Evolutionary conservation across 2,797 vertebrate species (phyloP).

Genomic region (Avahi laniger): DNA sequence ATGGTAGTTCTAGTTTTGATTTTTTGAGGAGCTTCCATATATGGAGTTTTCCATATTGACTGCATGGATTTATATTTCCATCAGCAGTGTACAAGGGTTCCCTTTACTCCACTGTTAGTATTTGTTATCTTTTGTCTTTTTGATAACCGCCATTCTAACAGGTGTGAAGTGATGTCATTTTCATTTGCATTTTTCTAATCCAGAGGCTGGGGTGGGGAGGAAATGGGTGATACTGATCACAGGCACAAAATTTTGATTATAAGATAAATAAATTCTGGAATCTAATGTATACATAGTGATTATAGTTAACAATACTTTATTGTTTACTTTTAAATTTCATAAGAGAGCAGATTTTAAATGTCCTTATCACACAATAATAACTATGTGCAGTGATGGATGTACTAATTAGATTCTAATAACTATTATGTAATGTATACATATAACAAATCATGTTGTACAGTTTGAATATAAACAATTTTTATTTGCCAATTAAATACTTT

Average conservation of each 20-base stretch:
- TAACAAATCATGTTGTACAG: background rate
- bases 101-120: background rate
- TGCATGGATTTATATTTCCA: background rate
- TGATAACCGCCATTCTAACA: background rate
- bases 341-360: background rate
- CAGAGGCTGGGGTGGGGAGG: rapidly evolving
- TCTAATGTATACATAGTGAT: background rate
- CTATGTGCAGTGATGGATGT: background rate
- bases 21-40: background rate
- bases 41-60: background rate
- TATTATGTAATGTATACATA: background rate
- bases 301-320: background rate
- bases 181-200: background rate
- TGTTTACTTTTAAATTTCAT: background rate
- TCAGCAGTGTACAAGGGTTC: background rate
- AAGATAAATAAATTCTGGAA: background rate
- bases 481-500: background rate
- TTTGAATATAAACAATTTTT: background rate
- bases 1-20: background rate
- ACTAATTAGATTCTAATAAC: background rate
- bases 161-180: background rate
- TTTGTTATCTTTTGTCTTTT: background rate
- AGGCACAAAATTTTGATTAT: background rate
- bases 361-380: background rate
- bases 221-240: background rate